A percentile compares a stretch with the other conserved stretches of the same genome.
Conservation (phyloP, 2,797 vertebrate species). For the Amblyraja radiata region DNA sequence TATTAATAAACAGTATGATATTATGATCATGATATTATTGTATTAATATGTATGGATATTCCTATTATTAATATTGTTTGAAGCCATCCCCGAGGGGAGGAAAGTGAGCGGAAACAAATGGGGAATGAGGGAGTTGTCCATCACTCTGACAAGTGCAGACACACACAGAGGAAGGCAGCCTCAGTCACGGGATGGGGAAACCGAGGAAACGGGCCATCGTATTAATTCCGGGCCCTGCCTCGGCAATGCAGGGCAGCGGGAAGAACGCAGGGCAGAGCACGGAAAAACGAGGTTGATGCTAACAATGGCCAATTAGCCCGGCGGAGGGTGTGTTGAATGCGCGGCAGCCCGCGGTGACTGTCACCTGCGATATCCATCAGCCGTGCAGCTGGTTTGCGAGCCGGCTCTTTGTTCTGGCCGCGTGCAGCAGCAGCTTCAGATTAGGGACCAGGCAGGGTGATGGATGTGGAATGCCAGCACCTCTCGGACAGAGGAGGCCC, state of each 20-base stretch:
- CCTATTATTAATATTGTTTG: too few species aligned
- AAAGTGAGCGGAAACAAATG: background rate
- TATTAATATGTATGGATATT: too few species aligned
- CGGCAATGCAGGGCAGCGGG: background rate
- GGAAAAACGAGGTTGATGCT: background rate
- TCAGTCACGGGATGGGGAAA: background rate
- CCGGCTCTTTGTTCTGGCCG: background rate
- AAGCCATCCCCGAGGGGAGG: background rate
- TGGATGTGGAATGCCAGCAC: background rate
- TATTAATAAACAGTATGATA: too few species aligned
- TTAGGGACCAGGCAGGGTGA: background rate
- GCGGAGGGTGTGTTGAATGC: background rate
- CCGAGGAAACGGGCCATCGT: background rate
- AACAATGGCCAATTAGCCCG: conserved; percentile 1
- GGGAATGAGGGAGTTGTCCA: background rate
- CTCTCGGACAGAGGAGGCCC: background rate
- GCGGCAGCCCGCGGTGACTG: background rate
- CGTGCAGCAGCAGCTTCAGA: background rate
- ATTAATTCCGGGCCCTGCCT: background rate
- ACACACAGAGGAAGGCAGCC: background rate
- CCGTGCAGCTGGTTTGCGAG: background rate
- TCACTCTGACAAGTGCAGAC: background rate
- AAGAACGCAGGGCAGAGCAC: background rate
- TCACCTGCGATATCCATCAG: background rate
- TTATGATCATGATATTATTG: too few species aligned